These are phyloP conservation scores for Ciona savignyi DNA, from an alignment of 23 tunicate species.

Conservation along the genomic window DNA sequence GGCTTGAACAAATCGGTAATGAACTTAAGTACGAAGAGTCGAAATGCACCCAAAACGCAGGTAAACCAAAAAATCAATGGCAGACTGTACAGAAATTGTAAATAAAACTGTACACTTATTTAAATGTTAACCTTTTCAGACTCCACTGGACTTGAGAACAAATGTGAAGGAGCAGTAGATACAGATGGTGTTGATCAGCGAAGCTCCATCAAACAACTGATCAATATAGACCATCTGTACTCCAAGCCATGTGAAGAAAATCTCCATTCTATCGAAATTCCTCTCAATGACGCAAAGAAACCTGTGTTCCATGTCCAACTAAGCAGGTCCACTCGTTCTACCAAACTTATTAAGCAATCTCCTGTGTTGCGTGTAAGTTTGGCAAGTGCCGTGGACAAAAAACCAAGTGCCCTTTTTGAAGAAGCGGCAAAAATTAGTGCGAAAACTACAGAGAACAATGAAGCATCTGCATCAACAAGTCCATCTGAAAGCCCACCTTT, in stretches of 20 bases:
- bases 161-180: background rate
- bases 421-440: conserved; percentile 15
- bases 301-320: conserved; percentile 42
- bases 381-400: conserved; percentile 15
- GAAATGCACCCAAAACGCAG: background rate
- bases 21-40: conserved; percentile 12
- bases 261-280: background rate
- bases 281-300: background rate
- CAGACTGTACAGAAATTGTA: background rate
- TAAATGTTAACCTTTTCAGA: background rate
- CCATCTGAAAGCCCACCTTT: background rate
- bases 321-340: conserved; percentile 58
- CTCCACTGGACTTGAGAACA: conserved; percentile 69
- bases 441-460: conserved; percentile 5
- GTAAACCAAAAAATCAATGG: background rate
- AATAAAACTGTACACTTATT: background rate
- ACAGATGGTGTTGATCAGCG: conserved; percentile 26
- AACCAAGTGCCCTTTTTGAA: conserved; percentile 80
- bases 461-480: background rate
- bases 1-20: conserved; percentile 57
- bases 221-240: conserved; percentile 60
- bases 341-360: conserved; percentile 52
- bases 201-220: conserved; percentile 40
- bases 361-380: conserved; percentile 14
- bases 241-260: conserved; percentile 37